Conservation (phyloP, 37 sponge, comb jelly and placozoan genomes). For the Axinella damicornis region DNA sequence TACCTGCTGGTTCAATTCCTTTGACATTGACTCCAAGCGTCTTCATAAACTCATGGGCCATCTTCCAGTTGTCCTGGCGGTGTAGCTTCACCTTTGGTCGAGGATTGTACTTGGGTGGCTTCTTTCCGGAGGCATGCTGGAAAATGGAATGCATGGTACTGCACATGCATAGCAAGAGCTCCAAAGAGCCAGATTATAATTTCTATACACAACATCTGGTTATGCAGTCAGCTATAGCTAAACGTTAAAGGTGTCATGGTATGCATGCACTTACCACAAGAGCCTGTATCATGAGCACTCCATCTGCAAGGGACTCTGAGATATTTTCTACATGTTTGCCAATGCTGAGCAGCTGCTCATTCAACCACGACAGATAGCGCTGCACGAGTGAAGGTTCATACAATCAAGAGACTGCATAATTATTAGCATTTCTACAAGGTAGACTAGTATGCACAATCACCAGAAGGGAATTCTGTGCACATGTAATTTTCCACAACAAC, state of each 20-base stretch:
- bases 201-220: too few relatives aligned
- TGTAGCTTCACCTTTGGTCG: constrained; percentile 68
- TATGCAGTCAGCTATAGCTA: too few relatives aligned
- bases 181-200: background rate
- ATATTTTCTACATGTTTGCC: constrained; percentile 44
- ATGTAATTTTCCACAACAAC: too few relatives aligned
- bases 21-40: constrained; percentile 64
- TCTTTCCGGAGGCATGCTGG: constrained; percentile 63
- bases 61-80: constrained; percentile 79
- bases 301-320: constrained; percentile 52
- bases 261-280: constrained; percentile 57
- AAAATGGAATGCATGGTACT: too few relatives aligned
- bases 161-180: too few relatives aligned
- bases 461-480: too few relatives aligned
- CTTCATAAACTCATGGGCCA: constrained; percentile 76
- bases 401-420: too few relatives aligned
- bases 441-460: too few relatives aligned
- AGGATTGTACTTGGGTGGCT: constrained; percentile 48
- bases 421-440: too few relatives aligned
- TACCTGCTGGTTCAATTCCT: constrained; percentile 86
- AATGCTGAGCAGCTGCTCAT: constrained; percentile 41
- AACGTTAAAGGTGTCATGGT: too few relatives aligned
- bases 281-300: constrained; percentile 56
- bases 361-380: constrained; percentile 75
- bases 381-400: background rate